Evolutionary conservation across 2,113 vertebrate genomes (phyloP).

Genomic region (Gambusia holbrooki): DNA sequence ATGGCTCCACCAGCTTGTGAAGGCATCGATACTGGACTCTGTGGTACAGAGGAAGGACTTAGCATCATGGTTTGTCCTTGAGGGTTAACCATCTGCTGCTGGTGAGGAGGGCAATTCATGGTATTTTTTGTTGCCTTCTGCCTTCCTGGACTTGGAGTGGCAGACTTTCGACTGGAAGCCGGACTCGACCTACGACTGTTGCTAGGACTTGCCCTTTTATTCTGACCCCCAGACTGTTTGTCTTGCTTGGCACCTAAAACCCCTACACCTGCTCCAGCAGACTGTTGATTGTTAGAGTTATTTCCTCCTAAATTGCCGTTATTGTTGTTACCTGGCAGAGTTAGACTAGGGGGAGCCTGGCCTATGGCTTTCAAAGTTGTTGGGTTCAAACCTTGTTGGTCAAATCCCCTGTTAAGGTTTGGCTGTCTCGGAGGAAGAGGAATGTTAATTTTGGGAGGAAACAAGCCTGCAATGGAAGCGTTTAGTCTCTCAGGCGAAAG

Average conservation of each 20-base stretch:
- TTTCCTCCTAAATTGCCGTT: constrained; percentile 68
- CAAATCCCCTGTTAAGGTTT: constrained; percentile 92
- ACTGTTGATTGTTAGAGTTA: constrained; percentile 74
- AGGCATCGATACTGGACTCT: constrained; percentile 80
- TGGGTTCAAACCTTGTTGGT: constrained; percentile 98
- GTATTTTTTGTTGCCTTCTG: constrained; percentile 91
- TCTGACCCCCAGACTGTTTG: constrained; percentile 85
- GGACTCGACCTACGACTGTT: constrained; percentile 94
- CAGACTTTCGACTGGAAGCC: constrained; percentile 91
- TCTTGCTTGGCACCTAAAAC: constrained; percentile 83
- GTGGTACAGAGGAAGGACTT: constrained; percentile 80
- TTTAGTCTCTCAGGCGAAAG: constrained; percentile 97
- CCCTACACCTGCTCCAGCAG: constrained; percentile 63
- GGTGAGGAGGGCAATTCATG: constrained; percentile 81
- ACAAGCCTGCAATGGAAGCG: constrained; percentile 96
- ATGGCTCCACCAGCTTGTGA: constrained; percentile 69
- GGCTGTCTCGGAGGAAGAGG: constrained; percentile 93
- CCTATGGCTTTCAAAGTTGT: constrained; percentile 98
- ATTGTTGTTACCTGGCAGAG: constrained; percentile 72
- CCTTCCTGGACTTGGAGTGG: constrained; percentile 92
- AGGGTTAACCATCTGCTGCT: constrained; percentile 83
- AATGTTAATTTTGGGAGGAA: constrained; percentile 99
- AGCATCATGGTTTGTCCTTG: constrained; percentile 85
- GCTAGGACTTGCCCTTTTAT: constrained; percentile 94
- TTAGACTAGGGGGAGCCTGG: constrained; percentile 91